These are phyloP conservation scores for Ichneumon xanthorius DNA, from an alignment of 2,888 invertebrate genomes.

Conservation along the genomic window DNA sequence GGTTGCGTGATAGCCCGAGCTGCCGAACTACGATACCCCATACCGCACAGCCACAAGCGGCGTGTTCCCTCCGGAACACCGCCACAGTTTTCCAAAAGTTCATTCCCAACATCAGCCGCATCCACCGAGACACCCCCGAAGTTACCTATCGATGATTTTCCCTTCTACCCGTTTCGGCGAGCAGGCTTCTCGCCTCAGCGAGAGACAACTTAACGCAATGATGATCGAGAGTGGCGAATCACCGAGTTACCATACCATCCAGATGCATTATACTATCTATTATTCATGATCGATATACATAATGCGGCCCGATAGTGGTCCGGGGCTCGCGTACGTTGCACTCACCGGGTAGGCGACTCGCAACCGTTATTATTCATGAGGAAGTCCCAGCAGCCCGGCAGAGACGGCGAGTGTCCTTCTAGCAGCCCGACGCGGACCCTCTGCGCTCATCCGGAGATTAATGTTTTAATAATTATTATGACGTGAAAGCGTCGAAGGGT, in stretches of 20 bases:
- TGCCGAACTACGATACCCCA: neutral
- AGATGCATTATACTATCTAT: slow-evolving; percentile 50
- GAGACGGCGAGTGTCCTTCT: slow-evolving; percentile 22
- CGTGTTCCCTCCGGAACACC: neutral
- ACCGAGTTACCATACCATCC: slow-evolving; percentile 33
- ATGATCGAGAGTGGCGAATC: slow-evolving; percentile 47
- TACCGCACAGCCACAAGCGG: neutral
- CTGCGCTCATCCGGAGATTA: slow-evolving; percentile 72
- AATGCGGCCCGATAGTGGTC: slow-evolving; percentile 47
- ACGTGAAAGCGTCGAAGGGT: slow-evolving; percentile 69
- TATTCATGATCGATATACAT: slow-evolving; percentile 57
- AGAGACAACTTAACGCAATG: slow-evolving; percentile 22
- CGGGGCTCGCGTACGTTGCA: slow-evolving; percentile 42
- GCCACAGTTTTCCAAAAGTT: neutral
- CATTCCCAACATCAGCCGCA: neutral
- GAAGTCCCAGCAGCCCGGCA: slow-evolving; percentile 46
- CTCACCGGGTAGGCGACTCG: slow-evolving; percentile 33
- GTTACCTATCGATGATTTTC: neutral
- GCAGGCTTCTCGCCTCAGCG: neutral
- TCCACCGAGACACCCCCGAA: neutral
- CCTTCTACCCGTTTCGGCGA: neutral
- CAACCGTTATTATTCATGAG: slow-evolving; percentile 58
- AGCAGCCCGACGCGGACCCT: slow-evolving; percentile 11
- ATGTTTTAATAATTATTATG: slow-evolving; percentile 81
- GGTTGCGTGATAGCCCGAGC: too few relatives aligned